Percentiles rank a stretch among this genome's conserved stretches.
These are phyloP conservation scores for Callospermophilus lateralis DNA, from an alignment of 2,113 vertebrate genomes.

Conservation along the genomic window DNA sequence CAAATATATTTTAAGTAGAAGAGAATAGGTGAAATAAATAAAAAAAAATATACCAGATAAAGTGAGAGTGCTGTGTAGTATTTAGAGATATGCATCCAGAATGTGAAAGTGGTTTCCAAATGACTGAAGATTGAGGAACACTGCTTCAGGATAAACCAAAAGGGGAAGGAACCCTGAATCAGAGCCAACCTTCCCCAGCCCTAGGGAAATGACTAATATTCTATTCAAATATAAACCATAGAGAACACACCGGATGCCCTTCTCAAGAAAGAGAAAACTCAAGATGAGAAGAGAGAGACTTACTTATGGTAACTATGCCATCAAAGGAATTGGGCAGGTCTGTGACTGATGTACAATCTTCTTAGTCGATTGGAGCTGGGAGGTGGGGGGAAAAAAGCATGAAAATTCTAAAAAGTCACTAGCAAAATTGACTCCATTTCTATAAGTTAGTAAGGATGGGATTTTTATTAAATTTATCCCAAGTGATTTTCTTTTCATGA, in stretches of 20 bases:
- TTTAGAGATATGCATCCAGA: neutral
- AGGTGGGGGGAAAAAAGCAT: neutral
- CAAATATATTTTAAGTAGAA: neutral
- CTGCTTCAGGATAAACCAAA: neutral
- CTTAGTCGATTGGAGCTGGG: neutral
- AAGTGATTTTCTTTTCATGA: conserved; percentile 38
- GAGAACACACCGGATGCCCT: neutral
- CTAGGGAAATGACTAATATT: neutral
- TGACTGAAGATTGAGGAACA: neutral
- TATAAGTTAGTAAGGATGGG: neutral
- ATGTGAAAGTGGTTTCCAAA: neutral
- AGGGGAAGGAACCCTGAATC: neutral
- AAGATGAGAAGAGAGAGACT: neutral
- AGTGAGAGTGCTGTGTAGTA: neutral
- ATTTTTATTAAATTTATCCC: neutral
- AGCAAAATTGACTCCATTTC: neutral
- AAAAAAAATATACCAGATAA: neutral
- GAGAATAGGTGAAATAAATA: neutral
- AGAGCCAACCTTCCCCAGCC: neutral
- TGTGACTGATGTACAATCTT: conserved; percentile 77
- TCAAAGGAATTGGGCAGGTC: conserved; percentile 79
- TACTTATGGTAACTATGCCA: conserved; percentile 78
- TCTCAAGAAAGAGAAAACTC: neutral
- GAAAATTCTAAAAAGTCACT: neutral
- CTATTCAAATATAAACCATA: neutral